Base-by-base conservation (phyloP, 2,797 vertebrate genomes). In the Menidia menidia region DNA sequence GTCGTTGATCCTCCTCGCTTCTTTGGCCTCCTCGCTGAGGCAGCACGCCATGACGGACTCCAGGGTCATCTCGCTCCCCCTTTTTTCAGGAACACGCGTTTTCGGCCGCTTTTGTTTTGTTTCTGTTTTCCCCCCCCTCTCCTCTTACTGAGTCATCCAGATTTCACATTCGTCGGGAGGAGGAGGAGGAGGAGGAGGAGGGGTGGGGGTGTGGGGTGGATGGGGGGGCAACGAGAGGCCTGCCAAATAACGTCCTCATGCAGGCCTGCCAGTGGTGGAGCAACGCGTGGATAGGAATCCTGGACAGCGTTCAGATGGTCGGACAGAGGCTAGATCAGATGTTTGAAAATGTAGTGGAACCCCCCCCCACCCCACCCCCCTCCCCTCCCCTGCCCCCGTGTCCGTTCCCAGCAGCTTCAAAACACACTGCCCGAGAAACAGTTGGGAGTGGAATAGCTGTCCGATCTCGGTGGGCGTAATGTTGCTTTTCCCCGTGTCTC, bases 41-140 rank as follows among this genome's bases (percentile, higher is more conserved):
- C 97, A 97, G 90, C 97, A 97, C 95, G 97, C 95, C 97, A 97
- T 97, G 86, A 98, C 96, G 95, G 97, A 97, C 90, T 97, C 96
- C 94, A 98, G 90, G 93, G 96, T 98, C 97, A 97, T 97, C 91
- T 96, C 92, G 85, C 72, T 69, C 60, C 44, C 25, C 25, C 25
- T 25, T 25, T 76, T 59, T 25, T n/a, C 35, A 80, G 25, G 25
- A 78, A 82, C 70, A 69, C 78, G 41, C 73, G 68, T 77, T 73
- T 66, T 61, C 64, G 25, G 25, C 33, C 18, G 57, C n/a, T 9
- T 52, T 52, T 45, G 7, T 39, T 10, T 10, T 10, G 5, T 33
- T 3, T 52, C 30, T n/a, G 2, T 10, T 10, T 9, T 43, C 50
- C 30, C 11, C 11, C 6, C 30, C 19, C 30, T 13, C 31, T 16